These are phyloP conservation scores for Glyptemys insculpta DNA, from an alignment of 2,797 vertebrate genomes.

Conservation along the genomic window DNA sequence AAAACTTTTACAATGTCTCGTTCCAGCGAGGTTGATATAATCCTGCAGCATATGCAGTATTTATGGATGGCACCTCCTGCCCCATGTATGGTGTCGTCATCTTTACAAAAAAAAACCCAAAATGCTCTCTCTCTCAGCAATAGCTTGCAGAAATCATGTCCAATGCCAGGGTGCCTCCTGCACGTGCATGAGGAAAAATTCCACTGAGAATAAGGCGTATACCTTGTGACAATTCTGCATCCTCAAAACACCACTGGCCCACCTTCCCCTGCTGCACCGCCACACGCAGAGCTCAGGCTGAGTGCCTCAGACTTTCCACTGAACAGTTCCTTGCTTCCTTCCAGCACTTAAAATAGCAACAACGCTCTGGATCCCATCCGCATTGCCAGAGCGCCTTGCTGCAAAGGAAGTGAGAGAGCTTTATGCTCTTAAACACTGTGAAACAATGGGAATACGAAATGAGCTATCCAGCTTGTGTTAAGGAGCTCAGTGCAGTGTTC, in stretches of 20 bases:
- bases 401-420: conserved; percentile 68
- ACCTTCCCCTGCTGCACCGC: not conserved
- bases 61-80: conserved; percentile 13
- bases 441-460: conserved; percentile 72
- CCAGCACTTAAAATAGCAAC: conserved; percentile 74
- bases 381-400: conserved; percentile 67
- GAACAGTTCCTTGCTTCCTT: conserved; percentile 66
- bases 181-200: not conserved
- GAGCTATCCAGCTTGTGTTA: conserved; percentile 50
- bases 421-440: conserved; percentile 61
- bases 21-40: conserved; percentile 20
- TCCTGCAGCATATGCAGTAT: not conserved
- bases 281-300: not conserved
- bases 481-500: not conserved
- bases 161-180: not conserved
- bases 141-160: not conserved
- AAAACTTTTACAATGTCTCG: not conserved
- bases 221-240: not conserved
- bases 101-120: not conserved
- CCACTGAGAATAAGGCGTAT: not conserved
- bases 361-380: conserved; percentile 14
- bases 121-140: not conserved
- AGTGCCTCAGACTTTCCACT: conserved; percentile 68
- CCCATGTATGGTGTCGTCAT: not conserved
- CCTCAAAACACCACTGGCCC: not conserved